A percentile compares a stretch with the other conserved stretches of the same genome.
These are phyloP conservation scores for Leptopilina myrica DNA, from an alignment of 2,888 invertebrate species.

Conservation along the genomic window DNA sequence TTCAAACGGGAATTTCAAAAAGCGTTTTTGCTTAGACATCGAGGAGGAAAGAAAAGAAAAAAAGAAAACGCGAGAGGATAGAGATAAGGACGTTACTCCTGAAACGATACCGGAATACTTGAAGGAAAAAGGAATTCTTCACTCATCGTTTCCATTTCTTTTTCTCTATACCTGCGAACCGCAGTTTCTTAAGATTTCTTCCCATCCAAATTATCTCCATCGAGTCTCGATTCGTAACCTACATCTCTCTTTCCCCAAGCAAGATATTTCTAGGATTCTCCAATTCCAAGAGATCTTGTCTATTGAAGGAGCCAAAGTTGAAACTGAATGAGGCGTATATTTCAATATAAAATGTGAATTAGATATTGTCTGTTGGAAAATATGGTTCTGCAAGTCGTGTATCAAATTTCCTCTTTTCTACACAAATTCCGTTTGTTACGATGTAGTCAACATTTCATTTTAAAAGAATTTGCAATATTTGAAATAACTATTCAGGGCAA, in stretches of 20 bases:
- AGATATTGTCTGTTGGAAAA: constrained; percentile 13
- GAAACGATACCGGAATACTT: constrained; percentile 20
- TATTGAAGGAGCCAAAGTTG: constrained; percentile 39
- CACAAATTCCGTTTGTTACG: neutral
- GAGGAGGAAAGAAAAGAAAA: constrained; percentile 49
- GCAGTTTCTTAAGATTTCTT: constrained; percentile 34
- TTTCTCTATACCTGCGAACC: neutral
- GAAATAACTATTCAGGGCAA: too few species aligned
- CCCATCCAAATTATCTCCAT: constrained; percentile 38
- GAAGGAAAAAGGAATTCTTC: constrained; percentile 34
- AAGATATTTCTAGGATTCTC: constrained; percentile 6
- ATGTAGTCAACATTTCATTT: neutral
- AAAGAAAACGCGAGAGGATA: constrained; percentile 36
- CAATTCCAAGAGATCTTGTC: constrained; percentile 31
- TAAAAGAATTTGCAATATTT: neutral
- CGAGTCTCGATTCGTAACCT: constrained; percentile 28
- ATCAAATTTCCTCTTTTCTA: neutral
- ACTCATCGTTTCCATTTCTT: constrained; percentile 30
- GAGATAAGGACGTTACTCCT: constrained; percentile 34
- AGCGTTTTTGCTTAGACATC: constrained; percentile 53
- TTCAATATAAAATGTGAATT: constrained; percentile 21
- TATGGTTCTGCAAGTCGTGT: constrained; percentile 7
- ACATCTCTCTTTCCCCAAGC: neutral
- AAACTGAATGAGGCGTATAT: constrained; percentile 30
- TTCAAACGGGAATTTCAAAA: constrained; percentile 54